Base-by-base conservation (phyloP, 2,888 invertebrate genomes). In the Julus scanicus region DNA sequence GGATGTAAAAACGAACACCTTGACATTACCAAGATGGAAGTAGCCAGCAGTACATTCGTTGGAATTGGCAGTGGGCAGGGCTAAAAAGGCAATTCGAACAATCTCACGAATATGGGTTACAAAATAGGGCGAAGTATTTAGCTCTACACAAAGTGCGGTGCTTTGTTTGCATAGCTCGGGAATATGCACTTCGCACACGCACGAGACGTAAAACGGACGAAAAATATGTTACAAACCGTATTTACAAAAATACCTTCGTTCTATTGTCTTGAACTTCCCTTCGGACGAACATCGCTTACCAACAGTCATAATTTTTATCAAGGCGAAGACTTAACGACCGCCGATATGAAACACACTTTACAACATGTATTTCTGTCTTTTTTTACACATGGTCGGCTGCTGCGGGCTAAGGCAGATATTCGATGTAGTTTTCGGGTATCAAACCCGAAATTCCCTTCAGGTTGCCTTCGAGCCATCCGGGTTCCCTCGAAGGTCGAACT, bases 381-480 rank as follows among this genome's bases (percentile, higher is more conserved):
- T 39, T 80, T 39, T 80, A 80, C 80, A 80, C 37, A 80, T 39
- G 4, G 37, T 39, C 37, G 13, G 37, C 37, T 80, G 80, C 37
- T 53, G 53, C 15, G 80, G 37, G 3, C 37, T 85, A 85, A 85
- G 85, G 85, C 91, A 96, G 94, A 91, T 95, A 94, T 94, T 98
- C 98, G 89, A 98, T 98, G 93, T 99, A 99, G 94, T 99, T 99
- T 93, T 97, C 97, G 89, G 98, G 98, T 93, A 99, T 96, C 90
- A 99, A 94, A 87, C 99, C 98, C 86, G 95, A 95, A 93, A 96
- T 96, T 89, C 98, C 98, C 93, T 97, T 96, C 90, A 99, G 94
- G 88, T 96, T 96, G 90, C 99, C 99, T 92, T 98, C 97, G 91
- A 99, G 94, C 99, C 99, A 99, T 90, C 99, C 99, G 37, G 98